Conservation (phyloP, 2,888 invertebrate genomes). For the Anarsia innoxiella region DNA sequence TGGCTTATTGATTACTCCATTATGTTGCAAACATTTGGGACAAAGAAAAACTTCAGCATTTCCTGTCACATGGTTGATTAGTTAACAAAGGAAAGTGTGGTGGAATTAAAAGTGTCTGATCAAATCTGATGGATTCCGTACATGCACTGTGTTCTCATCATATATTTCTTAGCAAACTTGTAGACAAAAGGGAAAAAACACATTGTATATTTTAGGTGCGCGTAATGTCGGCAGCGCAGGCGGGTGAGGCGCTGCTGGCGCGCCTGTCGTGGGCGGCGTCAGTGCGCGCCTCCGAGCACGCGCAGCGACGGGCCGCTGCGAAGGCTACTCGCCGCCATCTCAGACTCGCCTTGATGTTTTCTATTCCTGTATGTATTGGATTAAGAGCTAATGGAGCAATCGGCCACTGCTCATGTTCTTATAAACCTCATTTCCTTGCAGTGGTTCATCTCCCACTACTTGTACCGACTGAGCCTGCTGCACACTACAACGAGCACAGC, state of each 20-base stretch:
- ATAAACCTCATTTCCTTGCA: constrained; percentile 60
- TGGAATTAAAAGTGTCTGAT: too few species aligned
- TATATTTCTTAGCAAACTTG: too few species aligned
- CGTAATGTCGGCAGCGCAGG: constrained; percentile 92
- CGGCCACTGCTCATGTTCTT: too few species aligned
- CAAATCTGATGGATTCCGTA: too few species aligned
- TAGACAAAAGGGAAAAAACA: too few species aligned
- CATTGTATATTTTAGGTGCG: constrained; percentile 72
- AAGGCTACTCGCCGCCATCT: constrained; percentile 82
- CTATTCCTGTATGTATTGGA: constrained; percentile 84
- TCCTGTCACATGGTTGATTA: too few species aligned
- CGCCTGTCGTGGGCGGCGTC: constrained; percentile 96
- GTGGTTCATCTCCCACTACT: constrained; percentile 97
- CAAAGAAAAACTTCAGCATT: too few species aligned
- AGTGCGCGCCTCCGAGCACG: constrained; percentile 86
- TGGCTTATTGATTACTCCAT: too few species aligned
- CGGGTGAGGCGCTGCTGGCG: constrained; percentile 93
- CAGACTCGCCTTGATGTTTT: constrained; percentile 89
- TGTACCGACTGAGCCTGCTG: constrained; percentile 91
- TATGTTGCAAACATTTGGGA: too few species aligned
- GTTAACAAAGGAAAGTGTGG: too few species aligned
- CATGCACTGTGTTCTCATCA: too few species aligned
- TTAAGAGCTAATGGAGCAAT: too few species aligned
- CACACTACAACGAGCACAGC: constrained; percentile 91
- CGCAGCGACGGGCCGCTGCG: constrained; percentile 83